phyloP scores from a whole-genome alignment of 2,113 vertebrate species.

The Cranoglanis bouderius region DNA sequence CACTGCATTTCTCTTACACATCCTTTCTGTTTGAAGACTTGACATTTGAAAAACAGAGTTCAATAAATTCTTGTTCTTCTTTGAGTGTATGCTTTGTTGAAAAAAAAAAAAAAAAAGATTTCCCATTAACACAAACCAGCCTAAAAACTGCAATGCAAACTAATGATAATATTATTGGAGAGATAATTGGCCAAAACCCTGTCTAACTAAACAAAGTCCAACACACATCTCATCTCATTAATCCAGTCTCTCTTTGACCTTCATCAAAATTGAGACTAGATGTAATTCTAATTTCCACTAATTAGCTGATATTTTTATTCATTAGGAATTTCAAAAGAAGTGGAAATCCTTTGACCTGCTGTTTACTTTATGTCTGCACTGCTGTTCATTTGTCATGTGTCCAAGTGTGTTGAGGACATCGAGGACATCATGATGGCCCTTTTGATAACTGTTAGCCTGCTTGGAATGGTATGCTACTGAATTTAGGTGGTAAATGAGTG shows the following conservation, averaged over 20 bases:
- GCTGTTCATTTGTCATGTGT: conserved; percentile 26
- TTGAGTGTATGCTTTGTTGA: not conserved
- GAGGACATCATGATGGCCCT: not conserved
- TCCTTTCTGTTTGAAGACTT: not conserved
- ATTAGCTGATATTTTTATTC: conserved; percentile 36
- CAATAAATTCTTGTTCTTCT: not conserved
- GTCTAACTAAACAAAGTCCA: not conserved
- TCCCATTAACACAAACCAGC: conserved; percentile 4
- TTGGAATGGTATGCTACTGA: not conserved
- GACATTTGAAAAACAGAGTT: conserved; percentile 2
- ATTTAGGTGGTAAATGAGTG: not conserved
- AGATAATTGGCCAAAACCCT: conserved; percentile 21
- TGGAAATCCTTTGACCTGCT: conserved; percentile 28
- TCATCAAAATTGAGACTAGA: conserved; percentile 30
- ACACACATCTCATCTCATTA: conserved; percentile 25
- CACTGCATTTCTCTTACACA: not conserved
- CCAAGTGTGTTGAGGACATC: conserved; percentile 26
- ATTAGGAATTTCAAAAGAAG: conserved; percentile 26
- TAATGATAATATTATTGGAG: conserved; percentile 39
- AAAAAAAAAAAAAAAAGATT: not conserved
- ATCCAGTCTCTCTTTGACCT: conserved; percentile 19
- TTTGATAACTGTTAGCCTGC: not conserved
- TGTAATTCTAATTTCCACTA: conserved; percentile 28
- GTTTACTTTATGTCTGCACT: conserved; percentile 13
- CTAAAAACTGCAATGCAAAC: conserved; percentile 35